phyloP scores from a whole-genome alignment of 2,888 invertebrate genomes.

The Yponomeuta plumbellus region DNA sequence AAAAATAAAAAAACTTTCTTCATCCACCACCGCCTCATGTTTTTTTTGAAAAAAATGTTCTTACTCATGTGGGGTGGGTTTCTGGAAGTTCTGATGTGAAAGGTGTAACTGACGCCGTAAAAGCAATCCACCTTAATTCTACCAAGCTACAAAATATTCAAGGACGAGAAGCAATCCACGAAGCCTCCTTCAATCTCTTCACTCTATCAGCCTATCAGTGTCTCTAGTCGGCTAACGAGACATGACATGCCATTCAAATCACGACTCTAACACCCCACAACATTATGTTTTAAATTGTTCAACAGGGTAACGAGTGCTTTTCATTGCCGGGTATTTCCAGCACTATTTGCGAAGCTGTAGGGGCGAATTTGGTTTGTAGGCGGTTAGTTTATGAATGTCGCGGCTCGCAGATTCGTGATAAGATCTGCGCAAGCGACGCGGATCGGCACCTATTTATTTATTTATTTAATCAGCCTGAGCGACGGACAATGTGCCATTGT shows the following conservation, averaged over 20 bases:
- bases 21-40: too few species aligned
- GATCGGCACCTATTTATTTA: conserved; percentile 71
- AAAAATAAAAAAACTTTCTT: too few species aligned
- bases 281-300: conserved; percentile 15
- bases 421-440: conserved; percentile 61
- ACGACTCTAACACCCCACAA: conserved; percentile 15
- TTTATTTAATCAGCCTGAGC: conserved; percentile 70
- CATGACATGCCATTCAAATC: conserved; percentile 14
- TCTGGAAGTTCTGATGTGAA: too few species aligned
- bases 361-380: conserved; percentile 41
- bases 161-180: conserved; percentile 37
- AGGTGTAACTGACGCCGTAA: too few species aligned
- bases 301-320: conserved; percentile 21
- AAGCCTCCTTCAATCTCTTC: conserved; percentile 19
- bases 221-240: conserved; percentile 12
- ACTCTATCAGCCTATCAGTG: conserved; percentile 1
- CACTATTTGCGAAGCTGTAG: background rate
- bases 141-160: conserved; percentile 27
- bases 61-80: too few species aligned
- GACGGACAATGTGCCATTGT: conserved; percentile 75
- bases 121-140: too few species aligned
- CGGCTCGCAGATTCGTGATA: conserved; percentile 54
- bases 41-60: too few species aligned
- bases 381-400: conserved; percentile 23
- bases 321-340: background rate